A percentile compares a stretch with the other conserved stretches of the same genome.
These are phyloP conservation scores for Champsocephalus esox DNA, from an alignment of 2,797 vertebrate genomes.

Conservation along the genomic window DNA sequence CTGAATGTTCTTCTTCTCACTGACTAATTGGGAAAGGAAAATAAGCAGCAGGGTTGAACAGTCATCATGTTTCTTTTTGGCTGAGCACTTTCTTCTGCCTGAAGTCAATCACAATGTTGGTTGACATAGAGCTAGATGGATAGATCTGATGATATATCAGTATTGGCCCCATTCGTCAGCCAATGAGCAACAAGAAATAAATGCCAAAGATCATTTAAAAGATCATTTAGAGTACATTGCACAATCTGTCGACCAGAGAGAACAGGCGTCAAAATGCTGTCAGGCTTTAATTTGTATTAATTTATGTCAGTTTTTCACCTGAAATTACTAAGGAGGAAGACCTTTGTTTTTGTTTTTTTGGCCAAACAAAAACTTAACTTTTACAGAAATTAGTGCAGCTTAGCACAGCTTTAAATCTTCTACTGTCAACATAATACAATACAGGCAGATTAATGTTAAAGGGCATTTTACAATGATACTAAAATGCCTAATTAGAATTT, in stretches of 20 bases:
- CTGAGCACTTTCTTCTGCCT: neutral
- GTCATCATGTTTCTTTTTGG: neutral
- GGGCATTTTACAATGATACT: constrained; percentile 18
- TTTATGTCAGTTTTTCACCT: neutral
- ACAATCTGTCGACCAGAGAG: neutral
- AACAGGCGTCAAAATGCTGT: neutral
- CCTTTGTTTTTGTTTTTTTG: neutral
- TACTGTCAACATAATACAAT: neutral
- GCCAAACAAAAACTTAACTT: neutral
- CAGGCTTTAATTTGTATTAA: neutral
- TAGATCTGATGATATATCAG: neutral
- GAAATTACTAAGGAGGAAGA: neutral
- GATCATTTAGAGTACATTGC: neutral
- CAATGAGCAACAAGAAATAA: neutral
- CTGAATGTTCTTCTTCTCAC: neutral
- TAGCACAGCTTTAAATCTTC: neutral
- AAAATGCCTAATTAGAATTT: neutral
- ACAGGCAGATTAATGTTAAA: neutral
- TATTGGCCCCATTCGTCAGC: neutral
- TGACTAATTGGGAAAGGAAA: neutral
- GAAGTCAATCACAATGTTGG: neutral
- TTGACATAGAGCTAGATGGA: neutral
- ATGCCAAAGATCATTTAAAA: constrained; percentile 32
- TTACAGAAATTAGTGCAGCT: neutral
- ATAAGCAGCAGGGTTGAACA: neutral